These are phyloP conservation scores for Pachydiplax longipennis DNA, from an alignment of 2,888 invertebrate species.

Conservation along the genomic window DNA sequence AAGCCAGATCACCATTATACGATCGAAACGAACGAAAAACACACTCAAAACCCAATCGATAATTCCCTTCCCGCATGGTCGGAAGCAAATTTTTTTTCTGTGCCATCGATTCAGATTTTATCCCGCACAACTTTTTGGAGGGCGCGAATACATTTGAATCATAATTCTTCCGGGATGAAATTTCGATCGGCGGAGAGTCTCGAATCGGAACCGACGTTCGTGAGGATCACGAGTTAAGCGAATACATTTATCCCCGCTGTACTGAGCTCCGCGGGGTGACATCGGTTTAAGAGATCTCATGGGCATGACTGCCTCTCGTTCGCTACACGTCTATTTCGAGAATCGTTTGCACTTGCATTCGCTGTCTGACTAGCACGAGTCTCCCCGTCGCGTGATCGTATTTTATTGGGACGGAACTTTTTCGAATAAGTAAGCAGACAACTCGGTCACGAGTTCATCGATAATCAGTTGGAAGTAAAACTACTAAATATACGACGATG, in stretches of 20 bases:
- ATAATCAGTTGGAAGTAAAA: too few species aligned
- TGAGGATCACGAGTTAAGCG: not conserved
- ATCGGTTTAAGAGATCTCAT: not conserved
- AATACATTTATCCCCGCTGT: not conserved
- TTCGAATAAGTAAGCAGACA: too few species aligned
- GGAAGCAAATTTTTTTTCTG: not conserved
- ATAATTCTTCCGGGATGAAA: not conserved
- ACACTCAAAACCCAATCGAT: too few species aligned
- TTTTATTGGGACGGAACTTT: too few species aligned
- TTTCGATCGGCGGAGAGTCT: not conserved
- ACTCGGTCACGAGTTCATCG: too few species aligned
- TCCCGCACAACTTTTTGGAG: not conserved
- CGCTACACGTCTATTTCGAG: not conserved
- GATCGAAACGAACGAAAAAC: too few species aligned
- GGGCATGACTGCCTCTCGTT: not conserved
- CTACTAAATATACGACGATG: too few species aligned
- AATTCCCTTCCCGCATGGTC: not conserved
- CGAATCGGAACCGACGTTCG: not conserved
- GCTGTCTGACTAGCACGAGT: too few species aligned
- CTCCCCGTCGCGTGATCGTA: too few species aligned
- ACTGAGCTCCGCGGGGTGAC: not conserved
- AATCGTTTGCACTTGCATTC: too few species aligned
- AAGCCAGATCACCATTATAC: too few species aligned
- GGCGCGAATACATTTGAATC: not conserved
- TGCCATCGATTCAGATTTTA: not conserved